phyloP scores from a whole-genome alignment of 2,888 invertebrate species.

The Empis livida region DNA sequence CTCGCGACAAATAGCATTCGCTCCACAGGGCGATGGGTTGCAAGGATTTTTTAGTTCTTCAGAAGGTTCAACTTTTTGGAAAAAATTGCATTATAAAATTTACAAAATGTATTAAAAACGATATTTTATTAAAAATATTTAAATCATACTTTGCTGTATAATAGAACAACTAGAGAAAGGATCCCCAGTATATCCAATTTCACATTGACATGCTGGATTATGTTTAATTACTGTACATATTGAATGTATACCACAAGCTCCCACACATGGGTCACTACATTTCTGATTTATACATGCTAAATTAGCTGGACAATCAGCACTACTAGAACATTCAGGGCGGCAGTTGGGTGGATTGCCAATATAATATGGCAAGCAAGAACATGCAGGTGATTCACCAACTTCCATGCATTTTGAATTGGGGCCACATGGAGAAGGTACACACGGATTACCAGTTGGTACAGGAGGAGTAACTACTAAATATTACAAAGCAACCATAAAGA shows the following conservation, averaged over 20 bases:
- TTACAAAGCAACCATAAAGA: conserved; percentile 11
- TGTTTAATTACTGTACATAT: conserved; percentile 65
- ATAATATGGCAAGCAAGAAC: conserved; percentile 66
- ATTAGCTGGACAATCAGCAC: conserved; percentile 60
- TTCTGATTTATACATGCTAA: conserved; percentile 65
- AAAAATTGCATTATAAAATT: background rate
- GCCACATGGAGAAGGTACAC: conserved; percentile 74
- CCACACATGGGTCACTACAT: conserved; percentile 67
- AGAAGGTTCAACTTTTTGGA: conserved; percentile 25
- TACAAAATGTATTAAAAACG: background rate
- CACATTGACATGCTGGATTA: conserved; percentile 63
- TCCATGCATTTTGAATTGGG: conserved; percentile 70
- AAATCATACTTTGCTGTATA: conserved; percentile 37
- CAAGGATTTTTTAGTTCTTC: conserved; percentile 57
- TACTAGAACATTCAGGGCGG: conserved; percentile 61
- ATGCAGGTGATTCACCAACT: conserved; percentile 64
- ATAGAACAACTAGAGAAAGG: conserved; percentile 58
- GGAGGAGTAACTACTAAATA: conserved; percentile 34
- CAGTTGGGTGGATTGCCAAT: conserved; percentile 76
- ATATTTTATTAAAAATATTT: too few species aligned
- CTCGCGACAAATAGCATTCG: conserved; percentile 66
- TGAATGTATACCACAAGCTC: conserved; percentile 61
- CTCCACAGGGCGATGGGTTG: conserved; percentile 65
- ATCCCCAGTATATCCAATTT: conserved; percentile 61
- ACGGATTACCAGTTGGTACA: conserved; percentile 55